These are phyloP conservation scores for Anas bernieri DNA, from an alignment of 2,797 vertebrate genomes.

Conservation along the genomic window DNA sequence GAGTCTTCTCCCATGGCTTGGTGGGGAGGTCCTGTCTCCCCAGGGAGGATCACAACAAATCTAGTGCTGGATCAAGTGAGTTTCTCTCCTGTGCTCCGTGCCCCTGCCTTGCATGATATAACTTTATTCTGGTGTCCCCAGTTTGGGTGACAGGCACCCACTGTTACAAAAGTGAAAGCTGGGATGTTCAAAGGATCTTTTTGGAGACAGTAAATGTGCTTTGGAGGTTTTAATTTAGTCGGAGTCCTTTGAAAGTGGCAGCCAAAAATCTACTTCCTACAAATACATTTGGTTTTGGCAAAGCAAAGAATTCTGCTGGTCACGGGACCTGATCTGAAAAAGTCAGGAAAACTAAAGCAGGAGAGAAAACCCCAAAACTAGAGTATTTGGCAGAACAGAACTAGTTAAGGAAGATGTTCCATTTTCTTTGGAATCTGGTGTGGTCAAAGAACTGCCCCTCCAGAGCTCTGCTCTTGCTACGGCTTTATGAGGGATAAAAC, in stretches of 20 bases:
- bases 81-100: neutral
- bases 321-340: neutral
- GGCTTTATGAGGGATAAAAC: neutral
- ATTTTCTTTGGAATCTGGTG: neutral
- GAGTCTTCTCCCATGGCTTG: neutral
- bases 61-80: neutral
- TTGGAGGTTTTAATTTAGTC: conserved; percentile 42
- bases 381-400: neutral
- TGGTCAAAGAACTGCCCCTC: neutral
- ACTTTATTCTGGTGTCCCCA: neutral
- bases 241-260: neutral
- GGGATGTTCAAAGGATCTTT: neutral
- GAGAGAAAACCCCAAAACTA: neutral
- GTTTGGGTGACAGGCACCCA: neutral
- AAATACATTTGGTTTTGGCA: conserved; percentile 22
- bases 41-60: neutral
- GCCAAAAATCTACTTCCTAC: conserved; percentile 34
- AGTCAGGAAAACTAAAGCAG: neutral
- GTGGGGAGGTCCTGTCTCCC: neutral
- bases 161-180: neutral
- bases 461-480: neutral
- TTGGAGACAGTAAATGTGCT: neutral
- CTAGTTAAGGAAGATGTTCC: neutral
- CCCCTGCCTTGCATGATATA: neutral
- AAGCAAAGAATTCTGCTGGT: neutral